Evolutionary conservation across 2,888 invertebrate species (phyloP).

Genomic region (Sarcophaga variegata): DNA sequence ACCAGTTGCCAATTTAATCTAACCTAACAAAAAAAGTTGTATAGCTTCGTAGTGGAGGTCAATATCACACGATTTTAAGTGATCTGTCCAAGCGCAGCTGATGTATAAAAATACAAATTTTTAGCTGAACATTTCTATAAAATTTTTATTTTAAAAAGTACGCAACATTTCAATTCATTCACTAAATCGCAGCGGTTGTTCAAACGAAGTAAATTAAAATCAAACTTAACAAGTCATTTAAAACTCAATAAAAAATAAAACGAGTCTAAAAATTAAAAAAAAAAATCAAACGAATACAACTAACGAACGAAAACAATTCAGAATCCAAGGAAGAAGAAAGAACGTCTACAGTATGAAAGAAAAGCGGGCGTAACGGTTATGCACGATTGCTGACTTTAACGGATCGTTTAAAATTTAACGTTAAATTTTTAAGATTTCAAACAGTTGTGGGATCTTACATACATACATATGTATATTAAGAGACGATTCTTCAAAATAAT

Average conservation of each 20-base stretch:
- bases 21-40: no score
- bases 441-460: neutral
- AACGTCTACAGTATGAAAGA: slow-evolving; percentile 15
- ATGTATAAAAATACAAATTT: no score
- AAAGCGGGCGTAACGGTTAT: slow-evolving; percentile 69
- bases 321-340: slow-evolving; percentile 19
- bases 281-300: neutral
- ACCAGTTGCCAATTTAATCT: no score
- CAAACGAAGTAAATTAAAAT: neutral
- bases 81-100: no score
- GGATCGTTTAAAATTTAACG: slow-evolving; percentile 71
- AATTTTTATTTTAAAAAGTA: no score
- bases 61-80: no score
- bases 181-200: no score
- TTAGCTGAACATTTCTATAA: no score
- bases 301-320: neutral
- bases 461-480: no score
- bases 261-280: neutral
- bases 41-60: no score
- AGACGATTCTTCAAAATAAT: no score
- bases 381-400: slow-evolving; percentile 70
- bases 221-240: slow-evolving; percentile 56
- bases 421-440: slow-evolving; percentile 49
- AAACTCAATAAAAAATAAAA: slow-evolving; percentile 53
- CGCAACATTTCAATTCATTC: no score